A percentile compares a stretch with the other conserved stretches of the same genome.
Conservation (phyloP, 1,140 invertebrate genomes). For the Chrysomallon squamiferum region DNA sequence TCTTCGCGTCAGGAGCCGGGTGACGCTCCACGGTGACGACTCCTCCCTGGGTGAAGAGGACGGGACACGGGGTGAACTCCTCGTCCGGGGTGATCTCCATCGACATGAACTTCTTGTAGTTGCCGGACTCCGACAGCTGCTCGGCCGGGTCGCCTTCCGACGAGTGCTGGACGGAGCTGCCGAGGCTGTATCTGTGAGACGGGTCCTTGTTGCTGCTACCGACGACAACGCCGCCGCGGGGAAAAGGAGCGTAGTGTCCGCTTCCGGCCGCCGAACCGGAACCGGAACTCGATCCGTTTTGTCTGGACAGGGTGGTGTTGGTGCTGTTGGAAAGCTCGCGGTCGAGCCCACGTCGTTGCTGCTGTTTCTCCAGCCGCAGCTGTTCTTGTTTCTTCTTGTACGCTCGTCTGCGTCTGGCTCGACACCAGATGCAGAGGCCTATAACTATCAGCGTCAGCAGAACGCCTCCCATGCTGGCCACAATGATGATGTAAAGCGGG, state of each 20-base stretch:
- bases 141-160: conserved; percentile 25
- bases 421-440: conserved; percentile 31
- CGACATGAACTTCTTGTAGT: conserved; percentile 34
- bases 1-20: not conserved
- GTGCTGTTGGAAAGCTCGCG: conserved; percentile 33
- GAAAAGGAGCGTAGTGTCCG: conserved; percentile 17
- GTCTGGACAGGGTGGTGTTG: conserved; percentile 28
- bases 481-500: conserved; percentile 33
- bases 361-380: conserved; percentile 16
- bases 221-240: conserved; percentile 11
- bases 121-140: conserved; percentile 33
- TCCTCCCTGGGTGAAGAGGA: conserved; percentile 16
- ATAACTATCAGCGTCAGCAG: conserved; percentile 32
- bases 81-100: conserved; percentile 35
- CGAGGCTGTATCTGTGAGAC: conserved; percentile 36
- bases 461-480: conserved; percentile 36
- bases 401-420: conserved; percentile 14
- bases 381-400: conserved; percentile 26
- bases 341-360: conserved; percentile 26
- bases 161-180: conserved; percentile 19
- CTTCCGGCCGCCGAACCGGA: conserved; percentile 15
- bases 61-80: conserved; percentile 23
- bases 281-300: conserved; percentile 13
- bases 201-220: conserved; percentile 18
- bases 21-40: conserved; percentile 23